Base-by-base conservation (phyloP, 2,888 invertebrate genomes). In the Aporophyla lueneburgensis region DNA sequence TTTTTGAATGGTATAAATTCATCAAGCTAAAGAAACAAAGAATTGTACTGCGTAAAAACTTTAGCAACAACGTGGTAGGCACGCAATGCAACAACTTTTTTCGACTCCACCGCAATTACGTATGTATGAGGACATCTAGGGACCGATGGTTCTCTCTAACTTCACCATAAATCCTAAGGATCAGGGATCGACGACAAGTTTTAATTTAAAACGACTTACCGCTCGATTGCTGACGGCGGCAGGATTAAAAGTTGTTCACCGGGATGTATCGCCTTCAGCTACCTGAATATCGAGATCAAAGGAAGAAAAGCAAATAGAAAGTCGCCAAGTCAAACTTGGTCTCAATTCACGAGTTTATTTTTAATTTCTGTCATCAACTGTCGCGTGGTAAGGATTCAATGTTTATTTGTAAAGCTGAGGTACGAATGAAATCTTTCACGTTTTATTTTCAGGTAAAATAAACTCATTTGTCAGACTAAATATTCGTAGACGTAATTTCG, bases 131-230 rank as follows among this genome's bases (percentile, higher is more conserved):
- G 82, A 71, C 81, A 76, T 70, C 74, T 71, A 76, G 67, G 81
- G 88, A 88, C 90, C 88, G 89, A 87, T 89, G 86, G 76, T 76
- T 85, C 84, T 70, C 78, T 80, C 87, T 85, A 88, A 88, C 88
- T 83, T 89, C 84, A 84, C 84, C 83, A 86, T 85, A 92, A 93
- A 92, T 91, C 92, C 91, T 85, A 74, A 86, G 90, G 91, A 92
- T 91, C 88, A 83, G 80, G 89, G 78, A 90, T 90, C 89, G 91
- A 89, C 89, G 91, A 91, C 91, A 93, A 94, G 89, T 94, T 94
- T 94, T 94, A 94, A 94, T 95, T 94, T 94, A 94, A 93, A 94
- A 92, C 93, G 94, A 93, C 94, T 95, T 94, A 94, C 92, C 91
- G 93, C 90, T 86, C 92, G 91, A 94, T 93, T 93, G 93, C 93